Evolutionary conservation across 2,113 vertebrate species (phyloP).

Genomic region (Tragelaphus scriptus): DNA sequence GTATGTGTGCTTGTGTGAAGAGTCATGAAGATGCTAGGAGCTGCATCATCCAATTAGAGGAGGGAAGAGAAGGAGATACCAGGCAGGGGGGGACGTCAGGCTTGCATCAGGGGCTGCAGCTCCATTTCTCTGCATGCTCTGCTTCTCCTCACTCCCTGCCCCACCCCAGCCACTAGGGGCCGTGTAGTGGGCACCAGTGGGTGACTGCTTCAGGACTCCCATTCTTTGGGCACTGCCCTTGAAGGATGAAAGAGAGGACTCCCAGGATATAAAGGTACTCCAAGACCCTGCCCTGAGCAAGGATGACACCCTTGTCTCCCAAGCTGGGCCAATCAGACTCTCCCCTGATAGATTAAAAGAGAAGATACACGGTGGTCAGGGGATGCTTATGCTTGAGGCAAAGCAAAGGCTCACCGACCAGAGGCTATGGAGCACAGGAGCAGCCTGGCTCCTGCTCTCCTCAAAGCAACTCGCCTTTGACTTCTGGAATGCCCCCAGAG

Average conservation of each 20-base stretch:
- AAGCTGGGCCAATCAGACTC: not conserved
- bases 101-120: not conserved
- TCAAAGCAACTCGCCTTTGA: not conserved
- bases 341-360: not conserved
- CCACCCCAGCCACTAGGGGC: not conserved
- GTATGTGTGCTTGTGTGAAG: not conserved
- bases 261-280: not conserved
- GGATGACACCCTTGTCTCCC: not conserved
- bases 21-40: not conserved
- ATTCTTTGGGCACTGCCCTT: not conserved
- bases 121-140: not conserved
- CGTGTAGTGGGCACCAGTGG: not conserved
- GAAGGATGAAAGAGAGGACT: not conserved
- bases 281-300: not conserved
- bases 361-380: not conserved
- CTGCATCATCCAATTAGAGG: not conserved
- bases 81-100: not conserved
- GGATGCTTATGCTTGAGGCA: rapidly evolving
- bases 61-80: not conserved
- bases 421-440: not conserved
- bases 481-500: not conserved
- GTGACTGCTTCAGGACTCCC: not conserved
- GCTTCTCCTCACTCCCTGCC: not conserved
- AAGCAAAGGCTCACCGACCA: not conserved
- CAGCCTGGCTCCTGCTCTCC: not conserved